Conservation (phyloP, 2,888 invertebrate species). For the Rhyacophila evoluta region DNA sequence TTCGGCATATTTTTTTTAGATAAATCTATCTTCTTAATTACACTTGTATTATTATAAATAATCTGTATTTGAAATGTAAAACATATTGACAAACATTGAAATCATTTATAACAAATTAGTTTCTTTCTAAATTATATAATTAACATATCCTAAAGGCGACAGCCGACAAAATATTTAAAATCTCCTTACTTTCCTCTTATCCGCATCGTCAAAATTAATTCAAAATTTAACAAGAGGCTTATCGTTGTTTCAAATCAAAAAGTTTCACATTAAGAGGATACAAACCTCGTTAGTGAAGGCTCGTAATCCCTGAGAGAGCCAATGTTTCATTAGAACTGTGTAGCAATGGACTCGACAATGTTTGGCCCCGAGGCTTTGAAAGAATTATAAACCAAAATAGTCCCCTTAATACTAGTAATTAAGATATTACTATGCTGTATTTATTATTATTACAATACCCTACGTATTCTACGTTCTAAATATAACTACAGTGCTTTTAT, state of each 20-base stretch:
- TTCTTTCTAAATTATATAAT: no score
- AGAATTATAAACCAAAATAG: constrained; percentile 6
- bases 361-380: not conserved
- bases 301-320: constrained; percentile 41
- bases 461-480: no score
- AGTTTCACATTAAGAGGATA: constrained; percentile 50
- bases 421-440: no score
- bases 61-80: no score
- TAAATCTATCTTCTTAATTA: no score
- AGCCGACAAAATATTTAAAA: not conserved
- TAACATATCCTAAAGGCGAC: no score
- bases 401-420: not conserved
- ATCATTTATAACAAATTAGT: no score
- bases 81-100: no score
- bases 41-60: no score
- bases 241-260: constrained; percentile 46
- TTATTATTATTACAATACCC: no score
- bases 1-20: no score
- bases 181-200: not conserved
- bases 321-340: constrained; percentile 28
- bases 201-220: constrained; percentile 22
- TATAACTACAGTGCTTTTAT: no score
- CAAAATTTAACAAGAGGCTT: constrained; percentile 19
- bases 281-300: constrained; percentile 47
- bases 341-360: constrained; percentile 3